Evolutionary conservation across 2,888 invertebrate species (phyloP), one percentile per base, ranked within the genome.

Genomic region (Andrena marginata): DNA sequence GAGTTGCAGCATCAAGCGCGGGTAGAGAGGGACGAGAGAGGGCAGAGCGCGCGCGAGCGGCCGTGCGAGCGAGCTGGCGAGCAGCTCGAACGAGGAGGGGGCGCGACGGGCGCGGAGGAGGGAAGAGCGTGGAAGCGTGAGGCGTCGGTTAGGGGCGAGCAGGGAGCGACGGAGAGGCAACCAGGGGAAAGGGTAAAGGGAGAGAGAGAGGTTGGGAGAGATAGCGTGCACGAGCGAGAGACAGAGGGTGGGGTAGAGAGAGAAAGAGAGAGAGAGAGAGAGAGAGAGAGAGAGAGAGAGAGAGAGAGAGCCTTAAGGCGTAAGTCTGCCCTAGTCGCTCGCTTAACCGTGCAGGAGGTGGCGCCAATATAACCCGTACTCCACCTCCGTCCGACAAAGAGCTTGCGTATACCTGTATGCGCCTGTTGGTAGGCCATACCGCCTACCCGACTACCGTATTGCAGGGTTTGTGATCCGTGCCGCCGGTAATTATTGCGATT

Each of bases 301-400:
- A 71, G 81, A 62, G 94, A 94, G 94, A 94, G 95, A 94, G 94
- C 82, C 94, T 95, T 94, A 94, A 92, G 92, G 92, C 92, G 92
- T 92, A 92, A 93, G 93, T 92, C 91, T 92, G 90, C 90, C 90
- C 95, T 94, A 94, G 95, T 94, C 95, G 95, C 85, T 95, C 95
- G 95, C 95, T 95, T 95, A 95, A 95, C 95, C 95, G 95, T 94
- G 94, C 95, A 95, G 95, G 95, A 95, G 95, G 95, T 95, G 95
- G 95, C 95, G 94, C 94, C 94, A 93, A 93, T 93, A 92, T 92
- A 89, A 90, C 85, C 84, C 82, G 84, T 85, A 89, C 86, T 85
- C 85, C 88, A 84, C 86, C 85, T 85, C 87, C 84, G 77, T 59
- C 85, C 86, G 87, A 89, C 90, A 89, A 91, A 90, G 92, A 92